Conservation (phyloP, 2,113 vertebrate species). For the Daboia siamensis region DNA sequence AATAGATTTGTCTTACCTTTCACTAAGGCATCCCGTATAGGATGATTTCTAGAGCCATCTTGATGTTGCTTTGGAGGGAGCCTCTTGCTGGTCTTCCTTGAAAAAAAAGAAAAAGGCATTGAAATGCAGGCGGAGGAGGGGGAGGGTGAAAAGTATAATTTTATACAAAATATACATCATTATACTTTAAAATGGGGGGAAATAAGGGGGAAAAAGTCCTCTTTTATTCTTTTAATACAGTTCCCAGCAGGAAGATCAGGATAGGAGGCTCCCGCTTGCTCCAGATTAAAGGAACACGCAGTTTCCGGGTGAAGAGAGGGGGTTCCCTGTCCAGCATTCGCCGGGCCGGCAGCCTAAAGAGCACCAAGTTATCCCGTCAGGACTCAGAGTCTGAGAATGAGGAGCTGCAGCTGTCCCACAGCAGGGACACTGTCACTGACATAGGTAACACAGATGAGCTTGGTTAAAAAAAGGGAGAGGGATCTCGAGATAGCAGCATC, state of each 20-base stretch:
- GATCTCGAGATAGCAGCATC: constrained; percentile 65
- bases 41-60: constrained; percentile 46
- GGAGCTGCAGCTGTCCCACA: constrained; percentile 92
- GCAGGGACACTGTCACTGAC: constrained; percentile 98
- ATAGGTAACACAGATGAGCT: constrained; percentile 85
- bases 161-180: constrained; percentile 32
- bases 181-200: constrained; percentile 60
- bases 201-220: constrained; percentile 77
- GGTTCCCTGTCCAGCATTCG: constrained; percentile 96
- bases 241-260: constrained; percentile 90
- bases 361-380: constrained; percentile 96
- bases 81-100: constrained; percentile 46
- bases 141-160: constrained; percentile 57
- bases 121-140: constrained; percentile 39
- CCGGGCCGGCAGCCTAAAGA: constrained; percentile 96
- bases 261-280: constrained; percentile 95
- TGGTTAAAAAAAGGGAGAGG: constrained; percentile 70
- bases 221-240: constrained; percentile 87
- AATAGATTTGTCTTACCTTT: constrained; percentile 38
- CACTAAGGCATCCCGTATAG: constrained; percentile 39
- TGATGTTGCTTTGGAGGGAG: constrained; percentile 53
- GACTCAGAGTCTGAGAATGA: constrained; percentile 99
- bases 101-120: constrained; percentile 33
- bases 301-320: constrained; percentile 97
- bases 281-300: constrained; percentile 98